phyloP scores from a whole-genome alignment of 1,140 invertebrate genomes.

The Callitettix versicolor region DNA sequence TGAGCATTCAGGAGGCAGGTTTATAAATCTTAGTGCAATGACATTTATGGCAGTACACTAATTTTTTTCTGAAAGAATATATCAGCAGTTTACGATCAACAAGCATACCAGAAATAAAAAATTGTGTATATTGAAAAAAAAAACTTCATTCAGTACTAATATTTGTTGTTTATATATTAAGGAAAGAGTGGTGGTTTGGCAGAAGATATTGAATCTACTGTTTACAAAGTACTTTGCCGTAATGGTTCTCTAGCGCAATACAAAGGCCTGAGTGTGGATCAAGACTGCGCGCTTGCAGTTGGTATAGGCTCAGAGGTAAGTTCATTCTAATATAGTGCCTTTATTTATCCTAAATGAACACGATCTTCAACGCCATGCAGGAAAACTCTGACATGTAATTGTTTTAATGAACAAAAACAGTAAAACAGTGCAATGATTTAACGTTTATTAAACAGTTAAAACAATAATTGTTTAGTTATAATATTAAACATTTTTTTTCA shows the following conservation, averaged over 20 bases:
- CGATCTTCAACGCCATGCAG: conserved; percentile 19
- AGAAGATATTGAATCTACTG: conserved; percentile 12
- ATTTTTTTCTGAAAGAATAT: too few relatives aligned
- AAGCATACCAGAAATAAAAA: too few relatives aligned
- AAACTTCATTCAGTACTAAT: too few relatives aligned
- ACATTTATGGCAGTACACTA: too few relatives aligned
- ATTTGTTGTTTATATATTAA: too few relatives aligned
- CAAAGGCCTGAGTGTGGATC: conserved; percentile 39
- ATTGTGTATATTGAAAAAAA: too few relatives aligned
- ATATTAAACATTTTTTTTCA: not conserved
- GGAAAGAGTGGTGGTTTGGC: conserved; percentile 3
- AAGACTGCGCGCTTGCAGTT: conserved; percentile 41
- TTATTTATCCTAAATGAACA: conserved; percentile 29
- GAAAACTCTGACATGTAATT: not conserved
- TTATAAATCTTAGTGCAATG: too few relatives aligned
- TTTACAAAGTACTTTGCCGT: conserved; percentile 42
- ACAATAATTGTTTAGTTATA: not conserved
- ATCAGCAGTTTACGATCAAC: too few relatives aligned
- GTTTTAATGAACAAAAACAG: not conserved
- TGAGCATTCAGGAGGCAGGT: too few relatives aligned
- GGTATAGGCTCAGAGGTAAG: conserved; percentile 44
- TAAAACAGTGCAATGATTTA: not conserved
- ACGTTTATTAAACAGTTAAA: not conserved
- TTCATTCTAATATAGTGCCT: conserved; percentile 28
- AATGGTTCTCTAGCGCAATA: conserved; percentile 41